Base-by-base conservation (phyloP, 1,140 invertebrate genomes). In the Drosophila chauvacae region DNA sequence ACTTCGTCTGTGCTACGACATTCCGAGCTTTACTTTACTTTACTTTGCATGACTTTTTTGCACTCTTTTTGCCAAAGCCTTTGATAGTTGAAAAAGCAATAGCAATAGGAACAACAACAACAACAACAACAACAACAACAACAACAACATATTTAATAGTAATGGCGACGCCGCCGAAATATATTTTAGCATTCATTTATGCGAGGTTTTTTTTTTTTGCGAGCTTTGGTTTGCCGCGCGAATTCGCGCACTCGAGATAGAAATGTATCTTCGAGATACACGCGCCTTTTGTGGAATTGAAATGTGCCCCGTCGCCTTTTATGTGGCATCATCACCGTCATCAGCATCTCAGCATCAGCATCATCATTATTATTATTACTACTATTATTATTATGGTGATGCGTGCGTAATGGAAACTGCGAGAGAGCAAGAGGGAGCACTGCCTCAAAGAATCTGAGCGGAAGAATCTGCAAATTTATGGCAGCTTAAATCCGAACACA, bases 141-240 rank as follows among this genome's bases (percentile, higher is more conserved):
- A 79, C 63, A 63, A 65, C 44, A 9, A 44, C 18, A 68, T 13
- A 62, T 33, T 61, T 69, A 68, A 81, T 70, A 88, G 78, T 81
- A 76, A 86, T 79, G 83, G 61, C 82, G 61, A 70, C 70, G 61
- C 59, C 39, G 59, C 72, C 80, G 68, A 88, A 80, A 86, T 85
- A 80, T 81, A 78, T 88, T 88, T 87, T 80, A 83, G 85, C 77
- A 87, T 87, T 87, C 80, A 87, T 87, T 84, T 87, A 88, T 87
- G 80, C 84, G 76, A 82, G 48, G 50, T 64, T 77, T 58, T 70
- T 59, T 64, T 71, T 48, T 57, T 64, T 53, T 28, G 44, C 33
- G 28, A 42, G 50, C 64, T 85, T 70, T 66, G 72, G 62, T 71
- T 87, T 86, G 71, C 83, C 83, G 80, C 84, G 84, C 72, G 59